These are phyloP conservation scores for Tetrax tetrax DNA, from an alignment of 2,113 vertebrate genomes.

Conservation along the genomic window DNA sequence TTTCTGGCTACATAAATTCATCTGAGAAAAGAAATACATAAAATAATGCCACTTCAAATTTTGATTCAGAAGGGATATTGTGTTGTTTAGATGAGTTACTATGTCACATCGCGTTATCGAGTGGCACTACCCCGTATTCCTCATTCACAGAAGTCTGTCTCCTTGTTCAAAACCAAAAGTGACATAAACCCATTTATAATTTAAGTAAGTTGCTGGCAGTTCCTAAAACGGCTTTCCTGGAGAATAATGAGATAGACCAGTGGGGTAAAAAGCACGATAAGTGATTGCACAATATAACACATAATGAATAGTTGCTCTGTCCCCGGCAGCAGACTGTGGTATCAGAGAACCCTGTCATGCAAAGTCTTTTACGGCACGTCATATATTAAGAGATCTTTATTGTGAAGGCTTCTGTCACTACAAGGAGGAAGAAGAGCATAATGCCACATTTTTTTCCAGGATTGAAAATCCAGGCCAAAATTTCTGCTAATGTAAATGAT, in stretches of 20 bases:
- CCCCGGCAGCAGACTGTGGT: constrained; percentile 2
- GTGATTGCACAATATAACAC: not conserved
- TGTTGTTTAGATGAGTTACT: not conserved
- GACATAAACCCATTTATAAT: constrained; percentile 52
- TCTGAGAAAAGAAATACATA: not conserved
- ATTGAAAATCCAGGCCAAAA: constrained; percentile 4
- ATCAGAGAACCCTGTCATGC: constrained; percentile 14
- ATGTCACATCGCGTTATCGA: not conserved
- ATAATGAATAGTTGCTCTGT: constrained; percentile 42
- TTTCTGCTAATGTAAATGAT: not conserved
- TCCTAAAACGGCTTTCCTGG: constrained; percentile 23
- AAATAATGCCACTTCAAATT: constrained; percentile 8
- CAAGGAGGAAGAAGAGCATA: not conserved
- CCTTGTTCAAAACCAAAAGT: constrained; percentile 33
- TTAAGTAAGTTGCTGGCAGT: constrained; percentile 18
- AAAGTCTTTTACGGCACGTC: constrained; percentile 9
- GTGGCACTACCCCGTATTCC: not conserved
- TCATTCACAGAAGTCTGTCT: not conserved
- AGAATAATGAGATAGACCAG: constrained; percentile 16
- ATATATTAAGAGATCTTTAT: constrained; percentile 56
- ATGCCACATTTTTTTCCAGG: not conserved
- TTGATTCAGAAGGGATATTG: not conserved
- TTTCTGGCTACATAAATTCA: not conserved
- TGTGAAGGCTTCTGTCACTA: constrained; percentile 26
- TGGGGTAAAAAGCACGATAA: constrained; percentile 22